phyloP scores from a whole-genome alignment of 2,113 vertebrate species.

The human (Homo sapiens) region DNA sequence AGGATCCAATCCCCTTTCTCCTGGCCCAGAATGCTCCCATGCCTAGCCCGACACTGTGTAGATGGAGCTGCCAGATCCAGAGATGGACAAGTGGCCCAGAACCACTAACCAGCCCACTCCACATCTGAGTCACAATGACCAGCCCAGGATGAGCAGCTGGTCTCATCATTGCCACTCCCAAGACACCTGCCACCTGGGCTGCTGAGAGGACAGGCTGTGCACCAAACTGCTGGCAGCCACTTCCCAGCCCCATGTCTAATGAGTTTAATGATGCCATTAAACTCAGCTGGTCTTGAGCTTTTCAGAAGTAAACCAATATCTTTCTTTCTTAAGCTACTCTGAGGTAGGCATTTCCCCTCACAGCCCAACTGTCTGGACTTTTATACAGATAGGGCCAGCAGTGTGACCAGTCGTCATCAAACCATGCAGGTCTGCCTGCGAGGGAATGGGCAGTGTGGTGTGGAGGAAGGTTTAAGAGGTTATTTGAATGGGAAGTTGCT shows the following conservation, averaged over 20 bases:
- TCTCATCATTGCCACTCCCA: fast-evolving
- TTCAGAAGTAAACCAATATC: neutral
- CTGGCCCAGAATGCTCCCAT: neutral
- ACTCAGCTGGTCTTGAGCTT: neutral
- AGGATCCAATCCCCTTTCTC: neutral
- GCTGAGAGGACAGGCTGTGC: neutral
- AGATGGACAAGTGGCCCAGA: neutral
- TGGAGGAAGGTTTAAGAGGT: neutral
- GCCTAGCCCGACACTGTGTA: neutral
- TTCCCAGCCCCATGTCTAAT: neutral
- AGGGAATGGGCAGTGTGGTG: neutral
- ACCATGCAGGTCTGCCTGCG: neutral
- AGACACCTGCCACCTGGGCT: neutral
- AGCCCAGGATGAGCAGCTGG: neutral
- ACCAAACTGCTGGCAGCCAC: too few species aligned
- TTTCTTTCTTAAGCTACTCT: neutral
- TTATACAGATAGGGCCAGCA: too few species aligned
- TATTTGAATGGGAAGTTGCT: neutral
- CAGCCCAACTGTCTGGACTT: neutral
- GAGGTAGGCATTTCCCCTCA: too few species aligned
- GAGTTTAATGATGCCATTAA: neutral
- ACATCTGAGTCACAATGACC: neutral
- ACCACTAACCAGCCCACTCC: neutral
- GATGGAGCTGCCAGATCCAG: neutral
- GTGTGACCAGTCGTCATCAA: neutral